Conservation (phyloP, 2,113 vertebrate genomes). For the Empidonax alnorum region DNA sequence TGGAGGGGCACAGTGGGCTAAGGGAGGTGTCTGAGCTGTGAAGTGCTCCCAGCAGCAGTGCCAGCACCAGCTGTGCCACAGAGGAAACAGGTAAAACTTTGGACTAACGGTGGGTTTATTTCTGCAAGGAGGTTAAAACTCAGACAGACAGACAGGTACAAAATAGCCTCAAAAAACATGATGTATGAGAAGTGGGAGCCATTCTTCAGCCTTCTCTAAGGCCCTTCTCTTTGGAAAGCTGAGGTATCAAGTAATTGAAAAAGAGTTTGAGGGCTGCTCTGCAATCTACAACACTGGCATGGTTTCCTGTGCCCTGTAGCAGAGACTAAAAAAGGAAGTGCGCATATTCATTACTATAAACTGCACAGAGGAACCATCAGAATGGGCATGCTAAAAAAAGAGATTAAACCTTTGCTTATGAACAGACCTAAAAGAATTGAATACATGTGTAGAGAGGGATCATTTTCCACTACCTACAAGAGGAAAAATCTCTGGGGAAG, state of each 20-base stretch:
- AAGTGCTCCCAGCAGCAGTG: not conserved
- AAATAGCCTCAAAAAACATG: not conserved
- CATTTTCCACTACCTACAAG: conserved; percentile 67
- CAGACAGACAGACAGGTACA: not conserved
- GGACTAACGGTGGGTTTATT: not conserved
- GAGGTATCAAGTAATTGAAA: not conserved
- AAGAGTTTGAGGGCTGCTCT: not conserved
- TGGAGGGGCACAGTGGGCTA: not conserved
- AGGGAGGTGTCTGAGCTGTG: not conserved
- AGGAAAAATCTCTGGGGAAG: conserved; percentile 58
- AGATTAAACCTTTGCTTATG: conserved; percentile 49
- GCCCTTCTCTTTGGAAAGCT: not conserved
- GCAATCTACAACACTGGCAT: not conserved
- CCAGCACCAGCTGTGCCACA: not conserved
- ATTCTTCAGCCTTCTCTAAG: not conserved
- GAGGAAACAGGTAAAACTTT: not conserved
- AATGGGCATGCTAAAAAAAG: conserved; percentile 51
- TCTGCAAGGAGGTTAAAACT: not conserved
- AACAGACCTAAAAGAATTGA: conserved; percentile 51
- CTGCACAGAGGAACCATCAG: conserved; percentile 33
- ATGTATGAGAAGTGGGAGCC: not conserved
- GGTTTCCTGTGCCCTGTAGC: conserved; percentile 5
- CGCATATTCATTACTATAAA: conserved; percentile 41
- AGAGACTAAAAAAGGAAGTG: conserved; percentile 59
- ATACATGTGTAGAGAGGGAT: conserved; percentile 59